A percentile compares a stretch with the other conserved stretches of the same genome.
These are phyloP conservation scores for Falco peregrinus DNA, from an alignment of 2,797 vertebrate species.

Conservation along the genomic window DNA sequence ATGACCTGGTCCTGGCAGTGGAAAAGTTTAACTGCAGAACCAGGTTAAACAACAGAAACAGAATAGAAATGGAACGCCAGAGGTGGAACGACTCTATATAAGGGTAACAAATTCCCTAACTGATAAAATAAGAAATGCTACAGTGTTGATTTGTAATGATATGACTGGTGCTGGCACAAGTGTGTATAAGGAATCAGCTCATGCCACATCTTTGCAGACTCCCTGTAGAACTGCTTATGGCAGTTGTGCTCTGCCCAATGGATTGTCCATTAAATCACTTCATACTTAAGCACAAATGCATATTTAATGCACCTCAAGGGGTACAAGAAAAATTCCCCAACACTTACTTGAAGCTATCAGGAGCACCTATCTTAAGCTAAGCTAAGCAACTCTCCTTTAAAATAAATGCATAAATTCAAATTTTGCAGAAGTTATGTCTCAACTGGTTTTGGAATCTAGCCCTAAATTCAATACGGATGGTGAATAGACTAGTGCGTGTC, in stretches of 20 bases:
- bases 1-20: not conserved
- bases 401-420: not conserved
- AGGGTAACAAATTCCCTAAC: not conserved
- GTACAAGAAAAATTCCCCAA: not conserved
- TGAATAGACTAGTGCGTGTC: not conserved
- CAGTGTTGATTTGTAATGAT: not conserved
- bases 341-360: not conserved
- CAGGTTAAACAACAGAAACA: not conserved
- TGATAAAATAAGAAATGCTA: not conserved
- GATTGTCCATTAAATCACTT: not conserved
- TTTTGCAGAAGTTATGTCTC: not conserved
- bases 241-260: not conserved
- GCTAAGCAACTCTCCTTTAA: not conserved
- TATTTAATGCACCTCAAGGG: not conserved
- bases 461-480: not conserved
- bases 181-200: not conserved
- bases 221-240: accelerated
- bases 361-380: not conserved
- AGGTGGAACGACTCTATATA: not conserved
- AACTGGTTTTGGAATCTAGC: not conserved
- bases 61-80: not conserved
- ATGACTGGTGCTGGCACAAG: not conserved
- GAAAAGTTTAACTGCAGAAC: not conserved
- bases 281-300: not conserved
- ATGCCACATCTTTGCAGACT: not conserved